These are phyloP conservation scores for Drosophila lacertosa DNA, from an alignment of 1,140 invertebrate species.

Conservation along the genomic window DNA sequence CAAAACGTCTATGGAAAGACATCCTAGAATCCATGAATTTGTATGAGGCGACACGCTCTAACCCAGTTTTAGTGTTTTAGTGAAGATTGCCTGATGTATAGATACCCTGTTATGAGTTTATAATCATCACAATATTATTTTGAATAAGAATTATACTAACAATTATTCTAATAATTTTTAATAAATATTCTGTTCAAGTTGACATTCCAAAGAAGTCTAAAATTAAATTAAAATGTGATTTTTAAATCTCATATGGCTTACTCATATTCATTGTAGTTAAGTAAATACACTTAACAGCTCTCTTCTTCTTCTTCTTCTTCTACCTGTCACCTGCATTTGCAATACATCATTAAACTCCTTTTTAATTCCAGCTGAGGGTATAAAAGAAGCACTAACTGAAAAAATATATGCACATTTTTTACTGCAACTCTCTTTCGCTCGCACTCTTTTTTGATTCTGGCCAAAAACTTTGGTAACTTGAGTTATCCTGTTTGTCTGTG, in stretches of 20 bases:
- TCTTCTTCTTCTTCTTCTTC: too few species aligned
- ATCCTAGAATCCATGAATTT: slow-evolving; percentile 64
- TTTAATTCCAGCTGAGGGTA: neutral
- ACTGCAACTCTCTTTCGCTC: neutral
- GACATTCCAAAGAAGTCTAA: too few species aligned
- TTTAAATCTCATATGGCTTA: too few species aligned
- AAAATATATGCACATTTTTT: slow-evolving; percentile 56
- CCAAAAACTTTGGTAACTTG: slow-evolving; percentile 48
- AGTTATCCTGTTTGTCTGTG: slow-evolving; percentile 35
- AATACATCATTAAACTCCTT: too few species aligned
- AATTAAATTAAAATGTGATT: too few species aligned
- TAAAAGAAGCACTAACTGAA: slow-evolving; percentile 29
- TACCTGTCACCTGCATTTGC: too few species aligned
- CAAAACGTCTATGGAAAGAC: slow-evolving; percentile 3
- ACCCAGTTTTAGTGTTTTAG: slow-evolving; percentile 52
- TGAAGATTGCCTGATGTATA: neutral
- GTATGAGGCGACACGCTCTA: slow-evolving; percentile 64
- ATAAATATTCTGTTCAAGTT: too few species aligned
- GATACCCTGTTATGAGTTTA: neutral
- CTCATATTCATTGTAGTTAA: too few species aligned
- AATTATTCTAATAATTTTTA: too few species aligned
- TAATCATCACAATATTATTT: too few species aligned
- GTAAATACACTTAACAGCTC: too few species aligned
- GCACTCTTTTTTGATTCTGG: slow-evolving; percentile 10
- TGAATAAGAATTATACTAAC: too few species aligned